Base-by-base conservation (phyloP, 2,888 invertebrate species). In the Synanthedon vespiformis region DNA sequence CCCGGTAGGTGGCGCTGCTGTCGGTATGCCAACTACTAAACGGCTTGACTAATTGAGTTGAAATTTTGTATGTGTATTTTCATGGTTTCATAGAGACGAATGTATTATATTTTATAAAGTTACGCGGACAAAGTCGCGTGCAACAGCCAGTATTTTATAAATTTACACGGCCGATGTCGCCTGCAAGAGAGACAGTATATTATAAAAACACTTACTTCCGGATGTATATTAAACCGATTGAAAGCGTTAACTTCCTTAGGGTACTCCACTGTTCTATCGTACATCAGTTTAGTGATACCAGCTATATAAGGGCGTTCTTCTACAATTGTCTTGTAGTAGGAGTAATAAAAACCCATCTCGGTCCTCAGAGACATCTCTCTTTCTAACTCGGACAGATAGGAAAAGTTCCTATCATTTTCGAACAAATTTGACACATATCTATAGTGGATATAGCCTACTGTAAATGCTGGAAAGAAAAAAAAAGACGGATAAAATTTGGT, bases 301-400 rank as follows among this genome's bases (percentile, higher is more conserved):
- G 65, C 89, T 71, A 65, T 77, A 60, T 74, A 93, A 79, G 63
- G 90, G 74, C 14, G 89, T 80, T 56, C 94, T 88, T 93, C 91
- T 0, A 93, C 91, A 50, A 97, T 82, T 0, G 92, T 93, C 70
- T 97, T 97, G 77, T 92, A 96, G 74, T 94, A 97, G 0, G 94
- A 95, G 73, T 94, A 97, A 71, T 96, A 96, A 64, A 96, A 90
- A 0, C 95, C 96, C 93, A 95, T 94, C 81, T 97, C 96, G 1
- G 95, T 94, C 1, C 94, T 87, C 53, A 97, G 90, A 5, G 94
- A 90, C 89, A 96, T 92, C 81, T 97, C 96, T 49, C 96, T 84
- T 68, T 97, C 96, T 67, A 94, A 74, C 49, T 92, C 92, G 0
- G 95, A 94, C 51, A 96, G 83, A 69, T 94, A 93, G 0, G 93